Base-by-base conservation (phyloP, 2,888 invertebrate genomes). In the Steinernema scapterisci region DNA sequence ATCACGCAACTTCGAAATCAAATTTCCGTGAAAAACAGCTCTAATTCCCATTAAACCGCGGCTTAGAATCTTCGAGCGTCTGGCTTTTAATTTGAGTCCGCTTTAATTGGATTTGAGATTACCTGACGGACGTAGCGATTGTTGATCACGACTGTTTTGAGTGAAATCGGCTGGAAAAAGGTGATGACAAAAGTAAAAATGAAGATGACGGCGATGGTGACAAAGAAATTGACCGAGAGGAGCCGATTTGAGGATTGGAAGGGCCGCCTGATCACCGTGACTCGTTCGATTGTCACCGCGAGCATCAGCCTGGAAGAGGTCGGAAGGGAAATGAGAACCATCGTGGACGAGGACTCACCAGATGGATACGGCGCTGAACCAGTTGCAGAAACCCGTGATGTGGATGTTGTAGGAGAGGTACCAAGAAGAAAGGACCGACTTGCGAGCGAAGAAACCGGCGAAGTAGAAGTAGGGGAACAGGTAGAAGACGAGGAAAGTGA, bases 161-260 rank as follows among this genome's bases (percentile, higher is more conserved):
- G 31, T 16, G 31, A 31, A 25, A 63, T n/a, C 11, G 63, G 63
- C 19, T 63, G 63, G 63, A 63, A 27, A 27, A 63, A 63, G 27
- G 63, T 63, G 63, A 63, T 63, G 63, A 27, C 63, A 27, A 63
- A 63, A 9, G 63, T 63, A 31, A 63, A 63, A 7, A 63, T 63
- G 82, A 83, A 71, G 83, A 84, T 52, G 83, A 85, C 76, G 82
- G 80, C 71, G 85, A 85, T 70, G 84, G 85, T 76, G 83, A 85
- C 76, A 85, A 85, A n/a, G 84, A 84, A 75, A 85, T 85, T 76
- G 81, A 85, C 75, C 84, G 86, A 79, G 85, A 85, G 73, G 83
- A 84, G 75, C 1, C 63, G 63, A n/a, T 63, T 63, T 16, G 38
- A 38, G 7, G 63, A 63, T 16, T 63, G 72, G 72, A 76, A 76